These are phyloP conservation scores for Spea multiplicata DNA, from an alignment of 2,113 vertebrate species.

Conservation along the genomic window DNA sequence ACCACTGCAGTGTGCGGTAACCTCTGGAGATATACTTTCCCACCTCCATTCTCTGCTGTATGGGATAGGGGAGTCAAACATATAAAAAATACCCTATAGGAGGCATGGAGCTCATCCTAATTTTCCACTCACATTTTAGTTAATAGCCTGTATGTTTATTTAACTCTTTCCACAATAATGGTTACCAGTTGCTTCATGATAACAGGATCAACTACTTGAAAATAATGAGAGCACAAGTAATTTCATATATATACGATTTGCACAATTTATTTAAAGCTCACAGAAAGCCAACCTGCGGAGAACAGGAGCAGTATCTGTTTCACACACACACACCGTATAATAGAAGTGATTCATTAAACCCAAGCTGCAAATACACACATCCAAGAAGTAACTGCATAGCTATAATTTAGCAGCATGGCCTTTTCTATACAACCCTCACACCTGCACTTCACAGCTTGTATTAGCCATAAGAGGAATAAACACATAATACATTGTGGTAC, in stretches of 20 bases:
- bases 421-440: slow-evolving; percentile 20
- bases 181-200: too few species aligned
- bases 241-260: neutral
- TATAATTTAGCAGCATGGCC: slow-evolving; percentile 27
- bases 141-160: too few species aligned
- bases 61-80: too few species aligned
- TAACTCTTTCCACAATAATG: too few species aligned
- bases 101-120: too few species aligned
- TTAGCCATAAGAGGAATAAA: slow-evolving; percentile 14
- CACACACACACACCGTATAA: slow-evolving; percentile 12
- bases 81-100: too few species aligned
- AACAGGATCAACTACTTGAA: neutral
- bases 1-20: too few species aligned
- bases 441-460: slow-evolving; percentile 38
- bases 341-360: slow-evolving; percentile 25
- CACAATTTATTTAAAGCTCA: slow-evolving; percentile 26
- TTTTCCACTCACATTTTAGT: too few species aligned
- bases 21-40: too few species aligned
- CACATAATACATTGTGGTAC: slow-evolving; percentile 1
- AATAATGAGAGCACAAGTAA: neutral
- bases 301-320: slow-evolving; percentile 17
- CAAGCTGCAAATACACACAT: slow-evolving; percentile 7
- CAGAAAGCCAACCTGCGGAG: neutral
- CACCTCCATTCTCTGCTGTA: too few species aligned
- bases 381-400: slow-evolving; percentile 14